phyloP scores from a whole-genome alignment of 2,888 invertebrate genomes.

The Philhelius pedissequus region DNA sequence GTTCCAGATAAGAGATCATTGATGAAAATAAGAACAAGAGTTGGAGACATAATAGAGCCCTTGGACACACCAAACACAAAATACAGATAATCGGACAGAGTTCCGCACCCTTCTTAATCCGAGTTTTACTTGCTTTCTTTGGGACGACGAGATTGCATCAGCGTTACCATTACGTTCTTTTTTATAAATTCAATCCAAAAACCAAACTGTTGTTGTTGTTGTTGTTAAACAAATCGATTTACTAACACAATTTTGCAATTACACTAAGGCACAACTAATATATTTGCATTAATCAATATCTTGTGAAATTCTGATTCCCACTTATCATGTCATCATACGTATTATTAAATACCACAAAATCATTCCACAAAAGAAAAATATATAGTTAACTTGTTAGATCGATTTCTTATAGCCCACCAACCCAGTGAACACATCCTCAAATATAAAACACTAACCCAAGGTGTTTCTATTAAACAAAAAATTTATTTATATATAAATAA shows the following conservation, averaged over 20 bases:
- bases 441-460: constrained; percentile 28
- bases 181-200: neutral
- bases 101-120: no score
- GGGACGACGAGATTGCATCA: no score
- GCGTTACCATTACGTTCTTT: no score
- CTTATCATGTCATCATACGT: neutral
- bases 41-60: no score
- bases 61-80: no score
- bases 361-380: neutral
- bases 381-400: constrained; percentile 50
- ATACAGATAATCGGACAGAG: no score
- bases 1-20: no score
- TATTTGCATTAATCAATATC: neutral
- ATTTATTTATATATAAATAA: constrained; percentile 23
- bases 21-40: no score
- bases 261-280: neutral
- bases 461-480: constrained; percentile 24
- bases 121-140: no score
- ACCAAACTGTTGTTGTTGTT: neutral
- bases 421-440: neutral
- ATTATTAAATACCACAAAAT: neutral
- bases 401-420: constrained; percentile 34
- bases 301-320: neutral
- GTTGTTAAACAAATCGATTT: neutral
- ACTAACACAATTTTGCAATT: neutral